Conservation (phyloP, 1,140 invertebrate genomes). For the Penaeus chinensis region DNA sequence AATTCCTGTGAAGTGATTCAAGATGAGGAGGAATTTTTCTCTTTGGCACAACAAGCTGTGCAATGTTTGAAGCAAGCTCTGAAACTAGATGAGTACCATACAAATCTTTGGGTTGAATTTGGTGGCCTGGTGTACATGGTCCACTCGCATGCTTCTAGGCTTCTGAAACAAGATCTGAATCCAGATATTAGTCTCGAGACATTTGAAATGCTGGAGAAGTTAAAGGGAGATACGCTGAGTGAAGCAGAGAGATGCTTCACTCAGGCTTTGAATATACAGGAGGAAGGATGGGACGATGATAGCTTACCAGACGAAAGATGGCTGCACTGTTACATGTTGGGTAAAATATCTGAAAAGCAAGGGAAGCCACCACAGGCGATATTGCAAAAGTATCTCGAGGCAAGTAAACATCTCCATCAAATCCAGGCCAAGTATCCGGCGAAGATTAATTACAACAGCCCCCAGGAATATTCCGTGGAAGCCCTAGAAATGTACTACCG, state of each 20-base stretch:
- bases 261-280: slow-evolving; percentile 50
- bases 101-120: slow-evolving; percentile 88
- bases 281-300: slow-evolving; percentile 69
- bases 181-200: slow-evolving; percentile 79
- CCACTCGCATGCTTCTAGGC: slow-evolving; percentile 86
- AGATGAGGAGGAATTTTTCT: slow-evolving; percentile 77
- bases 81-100: slow-evolving; percentile 77
- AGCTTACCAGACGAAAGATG: slow-evolving; percentile 82
- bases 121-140: slow-evolving; percentile 88
- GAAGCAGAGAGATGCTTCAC: slow-evolving; percentile 82
- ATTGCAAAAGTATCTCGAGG: slow-evolving; percentile 78
- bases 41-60: slow-evolving; percentile 77
- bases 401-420: slow-evolving; percentile 79
- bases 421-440: slow-evolving; percentile 86
- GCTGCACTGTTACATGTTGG: slow-evolving; percentile 92
- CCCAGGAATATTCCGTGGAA: slow-evolving; percentile 87
- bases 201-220: slow-evolving; percentile 79
- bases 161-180: slow-evolving; percentile 80
- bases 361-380: slow-evolving; percentile 79
- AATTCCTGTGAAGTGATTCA: slow-evolving; percentile 75
- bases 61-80: slow-evolving; percentile 83
- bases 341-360: slow-evolving; percentile 89
- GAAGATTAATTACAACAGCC: slow-evolving; percentile 86
- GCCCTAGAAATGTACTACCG: slow-evolving; percentile 81
- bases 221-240: slow-evolving; percentile 82